phyloP scores from a whole-genome alignment of 1,140 invertebrate genomes.

The Neodiprion lecontei region DNA sequence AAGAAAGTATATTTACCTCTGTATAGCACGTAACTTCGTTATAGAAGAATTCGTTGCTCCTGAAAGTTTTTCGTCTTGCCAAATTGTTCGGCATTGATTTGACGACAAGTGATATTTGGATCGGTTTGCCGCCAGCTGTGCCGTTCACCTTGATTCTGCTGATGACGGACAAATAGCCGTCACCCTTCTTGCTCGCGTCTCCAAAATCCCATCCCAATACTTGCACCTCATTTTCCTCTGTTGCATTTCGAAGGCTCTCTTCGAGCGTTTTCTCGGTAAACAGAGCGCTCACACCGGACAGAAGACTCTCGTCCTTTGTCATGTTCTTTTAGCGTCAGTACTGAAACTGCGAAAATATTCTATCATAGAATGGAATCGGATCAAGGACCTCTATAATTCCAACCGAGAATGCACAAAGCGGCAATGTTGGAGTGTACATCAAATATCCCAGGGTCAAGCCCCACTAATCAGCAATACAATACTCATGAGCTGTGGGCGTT shows the following conservation, averaged over 20 bases:
- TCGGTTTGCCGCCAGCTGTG: constrained; percentile 36
- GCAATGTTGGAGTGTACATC: no score
- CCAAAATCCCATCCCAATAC: constrained; percentile 57
- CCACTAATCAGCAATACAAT: no score
- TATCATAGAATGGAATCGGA: no score
- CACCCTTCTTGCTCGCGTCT: constrained; percentile 65
- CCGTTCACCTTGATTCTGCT: constrained; percentile 64
- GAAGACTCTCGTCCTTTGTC: constrained; percentile 30
- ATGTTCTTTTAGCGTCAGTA: constrained; percentile 22
- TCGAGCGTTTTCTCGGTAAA: constrained; percentile 59
- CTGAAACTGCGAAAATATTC: no score
- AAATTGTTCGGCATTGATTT: constrained; percentile 71
- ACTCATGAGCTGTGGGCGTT: no score
- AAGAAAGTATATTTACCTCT: constrained; percentile 52
- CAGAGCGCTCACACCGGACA: constrained; percentile 37
- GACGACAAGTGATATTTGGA: constrained; percentile 62
- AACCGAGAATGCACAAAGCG: no score
- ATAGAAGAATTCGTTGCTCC: constrained; percentile 71
- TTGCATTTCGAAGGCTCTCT: constrained; percentile 51
- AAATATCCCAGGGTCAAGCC: no score
- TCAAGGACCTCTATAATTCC: no score
- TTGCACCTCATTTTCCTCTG: constrained; percentile 52
- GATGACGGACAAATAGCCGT: constrained; percentile 71
- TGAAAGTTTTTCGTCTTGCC: constrained; percentile 68
- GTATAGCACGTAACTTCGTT: constrained; percentile 74